phyloP scores from a whole-genome alignment of 2,113 vertebrate genomes.

The Trogon surrucura region DNA sequence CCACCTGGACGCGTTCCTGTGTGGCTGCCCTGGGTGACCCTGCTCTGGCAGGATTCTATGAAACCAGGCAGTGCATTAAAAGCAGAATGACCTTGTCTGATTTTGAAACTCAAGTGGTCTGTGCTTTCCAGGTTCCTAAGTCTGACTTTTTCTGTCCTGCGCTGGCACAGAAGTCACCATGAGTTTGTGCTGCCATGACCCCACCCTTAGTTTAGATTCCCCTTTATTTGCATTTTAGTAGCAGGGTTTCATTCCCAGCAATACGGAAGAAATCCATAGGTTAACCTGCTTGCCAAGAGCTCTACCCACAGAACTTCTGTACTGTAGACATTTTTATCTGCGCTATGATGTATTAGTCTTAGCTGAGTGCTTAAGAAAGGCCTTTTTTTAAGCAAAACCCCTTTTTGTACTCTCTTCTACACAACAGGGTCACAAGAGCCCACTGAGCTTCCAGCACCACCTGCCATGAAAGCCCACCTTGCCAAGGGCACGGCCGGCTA shows the following conservation, averaged over 20 bases:
- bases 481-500: rapidly evolving
- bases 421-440: background rate
- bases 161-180: background rate
- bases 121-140: background rate
- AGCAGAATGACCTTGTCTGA: background rate
- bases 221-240: background rate
- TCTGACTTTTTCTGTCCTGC: background rate
- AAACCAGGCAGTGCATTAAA: background rate
- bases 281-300: background rate
- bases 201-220: background rate
- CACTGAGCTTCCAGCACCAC: background rate
- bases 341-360: too few species aligned
- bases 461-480: too few species aligned
- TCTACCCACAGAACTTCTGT: background rate
- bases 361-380: background rate
- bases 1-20: too few species aligned
- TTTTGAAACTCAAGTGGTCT: background rate
- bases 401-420: background rate
- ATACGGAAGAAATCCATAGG: background rate
- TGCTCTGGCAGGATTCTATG: too few species aligned
- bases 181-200: background rate
- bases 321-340: background rate
- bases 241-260: too few species aligned
- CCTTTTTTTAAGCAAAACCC: background rate
- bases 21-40: too few species aligned